Evolutionary conservation across 1,140 invertebrate species (phyloP).

Genomic region (Lordiphosa mommai): DNA sequence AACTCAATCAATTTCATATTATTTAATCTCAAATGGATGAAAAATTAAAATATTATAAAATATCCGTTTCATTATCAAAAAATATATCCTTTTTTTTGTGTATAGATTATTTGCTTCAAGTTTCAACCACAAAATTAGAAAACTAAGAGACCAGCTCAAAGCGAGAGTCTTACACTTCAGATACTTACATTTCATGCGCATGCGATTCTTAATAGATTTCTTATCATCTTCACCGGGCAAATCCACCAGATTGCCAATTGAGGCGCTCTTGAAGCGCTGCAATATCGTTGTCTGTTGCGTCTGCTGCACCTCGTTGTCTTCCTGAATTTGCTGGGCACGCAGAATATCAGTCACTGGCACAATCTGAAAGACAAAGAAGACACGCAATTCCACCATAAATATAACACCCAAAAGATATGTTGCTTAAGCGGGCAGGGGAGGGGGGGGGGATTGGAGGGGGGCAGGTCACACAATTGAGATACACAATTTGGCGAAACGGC

Average conservation of each 20-base stretch:
- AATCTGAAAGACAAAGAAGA: slow-evolving; percentile 51
- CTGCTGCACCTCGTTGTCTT: slow-evolving; percentile 58
- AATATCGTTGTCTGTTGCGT: slow-evolving; percentile 49
- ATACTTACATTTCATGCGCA: slow-evolving; percentile 69
- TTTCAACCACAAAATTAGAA: too few relatives aligned
- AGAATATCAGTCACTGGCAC: slow-evolving; percentile 74
- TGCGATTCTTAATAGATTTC: slow-evolving; percentile 68
- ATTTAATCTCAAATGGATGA: too few relatives aligned
- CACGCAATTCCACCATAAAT: slow-evolving; percentile 18
- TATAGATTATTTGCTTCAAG: too few relatives aligned
- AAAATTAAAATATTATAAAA: too few relatives aligned
- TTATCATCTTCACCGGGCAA: slow-evolving; percentile 71
- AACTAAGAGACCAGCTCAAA: too few relatives aligned
- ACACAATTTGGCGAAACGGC: slow-evolving; percentile 40
- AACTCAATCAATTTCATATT: too few relatives aligned
- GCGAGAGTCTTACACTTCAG: too few relatives aligned
- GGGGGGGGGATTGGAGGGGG: not conserved
- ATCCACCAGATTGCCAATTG: slow-evolving; percentile 66
- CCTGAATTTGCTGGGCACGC: slow-evolving; percentile 66
- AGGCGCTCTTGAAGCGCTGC: slow-evolving; percentile 68
- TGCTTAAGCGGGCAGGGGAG: not conserved
- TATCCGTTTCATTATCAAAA: too few relatives aligned
- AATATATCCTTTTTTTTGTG: too few relatives aligned
- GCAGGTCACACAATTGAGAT: slow-evolving; percentile 42
- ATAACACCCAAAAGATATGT: slow-evolving; percentile 20